These are phyloP conservation scores for Oplegnathus fasciatus DNA, from an alignment of 2,113 vertebrate species.

Conservation along the genomic window DNA sequence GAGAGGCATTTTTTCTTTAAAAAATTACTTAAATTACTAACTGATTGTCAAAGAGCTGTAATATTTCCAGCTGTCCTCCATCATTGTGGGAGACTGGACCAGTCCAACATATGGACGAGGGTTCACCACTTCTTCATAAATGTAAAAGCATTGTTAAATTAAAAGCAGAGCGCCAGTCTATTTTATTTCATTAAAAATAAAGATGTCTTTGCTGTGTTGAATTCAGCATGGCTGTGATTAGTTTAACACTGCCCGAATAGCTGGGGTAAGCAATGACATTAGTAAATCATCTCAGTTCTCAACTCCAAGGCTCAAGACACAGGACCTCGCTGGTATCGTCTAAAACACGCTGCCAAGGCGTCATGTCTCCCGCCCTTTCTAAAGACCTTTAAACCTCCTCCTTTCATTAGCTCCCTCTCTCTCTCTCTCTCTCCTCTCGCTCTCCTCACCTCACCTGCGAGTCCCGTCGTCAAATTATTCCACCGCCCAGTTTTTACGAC, in stretches of 20 bases:
- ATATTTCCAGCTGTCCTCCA: too few relatives aligned
- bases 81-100: too few relatives aligned
- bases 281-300: neutral
- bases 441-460: neutral
- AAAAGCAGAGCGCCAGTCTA: neutral
- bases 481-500: neutral
- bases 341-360: neutral
- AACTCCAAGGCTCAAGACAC: too few relatives aligned
- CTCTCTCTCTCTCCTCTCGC: neutral
- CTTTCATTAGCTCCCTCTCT: neutral
- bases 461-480: neutral
- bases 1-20: neutral
- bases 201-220: neutral
- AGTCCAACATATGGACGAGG: too few relatives aligned
- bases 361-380: neutral
- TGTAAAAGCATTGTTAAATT: too few relatives aligned
- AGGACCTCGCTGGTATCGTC: neutral
- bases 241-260: neutral
- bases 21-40: too few relatives aligned
- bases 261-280: neutral
- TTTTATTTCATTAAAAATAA: neutral
- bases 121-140: too few relatives aligned
- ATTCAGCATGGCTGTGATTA: neutral
- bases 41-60: too few relatives aligned
- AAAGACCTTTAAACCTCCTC: neutral